Percentiles rank a stretch among this genome's conserved stretches.
These are phyloP conservation scores for Colletes gigas DNA, from an alignment of 1,140 invertebrate species.

Conservation along the genomic window DNA sequence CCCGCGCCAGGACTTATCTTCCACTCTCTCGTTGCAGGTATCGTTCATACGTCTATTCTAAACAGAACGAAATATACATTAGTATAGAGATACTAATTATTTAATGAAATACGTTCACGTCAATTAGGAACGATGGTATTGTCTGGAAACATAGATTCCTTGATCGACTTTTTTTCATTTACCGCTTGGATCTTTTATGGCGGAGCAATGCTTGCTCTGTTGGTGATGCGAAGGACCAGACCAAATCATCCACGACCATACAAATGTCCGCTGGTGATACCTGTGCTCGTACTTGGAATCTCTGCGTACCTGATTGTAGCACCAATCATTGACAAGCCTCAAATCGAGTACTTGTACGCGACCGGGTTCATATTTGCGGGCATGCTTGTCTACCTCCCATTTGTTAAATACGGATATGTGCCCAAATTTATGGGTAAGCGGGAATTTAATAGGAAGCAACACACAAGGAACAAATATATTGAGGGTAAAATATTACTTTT, in stretches of 20 bases:
- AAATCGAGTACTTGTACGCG: conserved; percentile 95
- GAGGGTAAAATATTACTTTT: conserved; percentile 16
- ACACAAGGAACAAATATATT: conserved; percentile 14
- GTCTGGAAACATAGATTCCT: conserved; percentile 92
- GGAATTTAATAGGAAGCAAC: conserved; percentile 19
- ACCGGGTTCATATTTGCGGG: conserved; percentile 93
- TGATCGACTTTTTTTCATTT: conserved; percentile 98
- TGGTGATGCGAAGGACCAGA: conserved; percentile 93
- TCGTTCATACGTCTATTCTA: conserved; percentile 8
- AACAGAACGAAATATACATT: not conserved
- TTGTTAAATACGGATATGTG: conserved; percentile 93
- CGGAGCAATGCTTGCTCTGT: conserved; percentile 91
- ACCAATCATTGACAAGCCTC: conserved; percentile 95
- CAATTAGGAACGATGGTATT: conserved; percentile 88
- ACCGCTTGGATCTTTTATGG: conserved; percentile 98
- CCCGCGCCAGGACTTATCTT: conserved; percentile 98
- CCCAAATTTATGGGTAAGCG: conserved; percentile 91
- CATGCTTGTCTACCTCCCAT: conserved; percentile 95
- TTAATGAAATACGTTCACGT: conserved; percentile 11
- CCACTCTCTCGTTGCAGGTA: conserved; percentile 87
- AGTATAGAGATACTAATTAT: not conserved
- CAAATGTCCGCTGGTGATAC: conserved; percentile 95
- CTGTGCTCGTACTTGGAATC: conserved; percentile 92
- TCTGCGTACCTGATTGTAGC: conserved; percentile 95
- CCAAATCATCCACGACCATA: conserved; percentile 93